These are phyloP conservation scores for Acleris laterana DNA, from an alignment of 2,888 invertebrate species.

Conservation along the genomic window DNA sequence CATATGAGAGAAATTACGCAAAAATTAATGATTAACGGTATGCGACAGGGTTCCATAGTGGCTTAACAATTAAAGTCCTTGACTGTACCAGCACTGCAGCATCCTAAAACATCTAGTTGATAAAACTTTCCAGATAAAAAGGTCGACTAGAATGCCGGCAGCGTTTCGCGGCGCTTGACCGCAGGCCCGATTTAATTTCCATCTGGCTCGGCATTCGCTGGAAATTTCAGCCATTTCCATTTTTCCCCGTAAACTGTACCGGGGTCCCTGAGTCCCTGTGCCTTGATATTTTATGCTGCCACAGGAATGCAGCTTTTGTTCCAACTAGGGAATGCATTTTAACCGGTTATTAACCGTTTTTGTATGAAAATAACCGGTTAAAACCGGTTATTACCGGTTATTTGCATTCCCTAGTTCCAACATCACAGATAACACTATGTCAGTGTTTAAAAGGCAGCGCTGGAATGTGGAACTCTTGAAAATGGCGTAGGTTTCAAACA, in stretches of 20 bases:
- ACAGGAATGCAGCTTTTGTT: constrained; percentile 18
- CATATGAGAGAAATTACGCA: no score
- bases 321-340: not conserved
- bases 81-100: not conserved
- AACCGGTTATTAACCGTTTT: no score
- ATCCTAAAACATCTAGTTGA: constrained; percentile 1
- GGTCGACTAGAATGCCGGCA: constrained; percentile 40
- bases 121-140: not conserved
- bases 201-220: constrained; percentile 43
- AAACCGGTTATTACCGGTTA: no score
- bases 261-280: constrained; percentile 35
- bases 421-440: not conserved
- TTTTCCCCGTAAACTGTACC: constrained; percentile 40
- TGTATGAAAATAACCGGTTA: no score
- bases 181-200: constrained; percentile 57
- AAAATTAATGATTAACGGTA: no score
- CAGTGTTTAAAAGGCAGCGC: constrained; percentile 6
- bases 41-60: no score
- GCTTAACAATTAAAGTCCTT: no score
- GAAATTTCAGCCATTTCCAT: constrained; percentile 43
- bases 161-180: constrained; percentile 48
- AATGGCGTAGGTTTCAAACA: not conserved
- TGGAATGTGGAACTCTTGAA: not conserved
- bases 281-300: constrained; percentile 39
- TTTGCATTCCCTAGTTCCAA: not conserved